Percentiles rank a stretch among this genome's conserved stretches.
These are phyloP conservation scores for Scyliorhinus canicula DNA, from an alignment of 2,797 vertebrate species.

Conservation along the genomic window DNA sequence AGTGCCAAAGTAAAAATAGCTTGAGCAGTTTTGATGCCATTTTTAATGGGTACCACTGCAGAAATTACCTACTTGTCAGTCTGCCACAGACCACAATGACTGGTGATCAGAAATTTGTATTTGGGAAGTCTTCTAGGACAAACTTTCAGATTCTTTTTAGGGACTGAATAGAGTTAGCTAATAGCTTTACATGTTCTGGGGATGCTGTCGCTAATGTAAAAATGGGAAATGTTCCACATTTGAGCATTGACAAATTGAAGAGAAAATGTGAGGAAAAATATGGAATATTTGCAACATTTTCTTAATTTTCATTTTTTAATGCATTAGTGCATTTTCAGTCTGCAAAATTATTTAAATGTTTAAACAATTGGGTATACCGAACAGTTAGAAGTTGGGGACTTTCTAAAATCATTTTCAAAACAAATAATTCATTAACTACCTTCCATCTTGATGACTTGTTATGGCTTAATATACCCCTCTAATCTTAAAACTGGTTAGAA, in stretches of 20 bases:
- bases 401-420: background rate
- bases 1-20: background rate
- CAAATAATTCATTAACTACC: background rate
- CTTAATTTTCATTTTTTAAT: background rate
- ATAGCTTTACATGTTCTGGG: background rate
- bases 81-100: background rate
- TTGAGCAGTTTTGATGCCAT: background rate
- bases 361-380: background rate
- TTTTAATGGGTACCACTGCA: background rate
- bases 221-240: background rate
- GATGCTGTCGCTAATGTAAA: background rate
- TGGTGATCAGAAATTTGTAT: background rate
- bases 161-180: too few relatives aligned
- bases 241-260: background rate
- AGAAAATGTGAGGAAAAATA: background rate
- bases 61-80: background rate
- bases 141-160: background rate
- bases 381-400: background rate
- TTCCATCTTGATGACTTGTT: background rate
- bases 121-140: background rate
- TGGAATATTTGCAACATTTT: background rate
- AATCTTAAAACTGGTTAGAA: background rate
- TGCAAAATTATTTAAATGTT: background rate
- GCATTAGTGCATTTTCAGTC: background rate
- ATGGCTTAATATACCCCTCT: slow-evolving; percentile 31